Evolutionary conservation across 1,140 invertebrate species (phyloP).

Genomic region (Temnothorax nylanderi): DNA sequence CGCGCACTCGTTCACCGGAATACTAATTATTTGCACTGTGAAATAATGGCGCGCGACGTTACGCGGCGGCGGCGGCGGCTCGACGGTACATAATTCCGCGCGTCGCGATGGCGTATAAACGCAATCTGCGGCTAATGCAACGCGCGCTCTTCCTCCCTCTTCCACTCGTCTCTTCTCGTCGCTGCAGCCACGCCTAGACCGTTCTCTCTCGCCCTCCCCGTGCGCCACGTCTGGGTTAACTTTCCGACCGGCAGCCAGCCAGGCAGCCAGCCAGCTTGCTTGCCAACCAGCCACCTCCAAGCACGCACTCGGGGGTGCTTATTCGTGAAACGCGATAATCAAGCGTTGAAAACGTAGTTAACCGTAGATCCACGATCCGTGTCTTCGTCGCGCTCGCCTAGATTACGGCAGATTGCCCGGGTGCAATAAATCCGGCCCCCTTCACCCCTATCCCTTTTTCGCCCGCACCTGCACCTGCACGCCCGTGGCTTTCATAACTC

Average conservation of each 20-base stretch:
- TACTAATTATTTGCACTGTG: constrained; percentile 68
- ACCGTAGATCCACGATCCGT: constrained; percentile 54
- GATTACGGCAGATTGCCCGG: constrained; percentile 49
- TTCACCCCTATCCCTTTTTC: not conserved
- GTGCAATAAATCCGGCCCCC: constrained; percentile 36
- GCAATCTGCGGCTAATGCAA: constrained; percentile 68
- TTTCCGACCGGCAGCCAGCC: constrained; percentile 50
- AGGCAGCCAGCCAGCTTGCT: constrained; percentile 7
- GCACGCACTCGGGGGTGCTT: constrained; percentile 65
- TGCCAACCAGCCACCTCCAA: constrained; percentile 38
- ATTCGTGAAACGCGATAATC: constrained; percentile 75
- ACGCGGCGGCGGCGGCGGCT: constrained; percentile 36
- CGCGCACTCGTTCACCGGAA: constrained; percentile 40
- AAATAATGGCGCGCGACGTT: constrained; percentile 45
- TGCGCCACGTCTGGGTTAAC: constrained; percentile 50
- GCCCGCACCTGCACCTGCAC: not conserved
- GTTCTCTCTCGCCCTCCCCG: constrained; percentile 45
- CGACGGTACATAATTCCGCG: constrained; percentile 67
- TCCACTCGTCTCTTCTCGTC: not conserved
- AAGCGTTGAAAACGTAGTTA: constrained; percentile 73
- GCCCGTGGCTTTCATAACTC: constrained; percentile 30
- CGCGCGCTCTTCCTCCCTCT: constrained; percentile 38
- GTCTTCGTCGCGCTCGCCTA: constrained; percentile 20
- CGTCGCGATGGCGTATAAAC: constrained; percentile 66
- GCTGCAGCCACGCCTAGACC: constrained; percentile 54